Base-by-base conservation (phyloP, 1,140 invertebrate species). In the Triops longicaudatus region DNA sequence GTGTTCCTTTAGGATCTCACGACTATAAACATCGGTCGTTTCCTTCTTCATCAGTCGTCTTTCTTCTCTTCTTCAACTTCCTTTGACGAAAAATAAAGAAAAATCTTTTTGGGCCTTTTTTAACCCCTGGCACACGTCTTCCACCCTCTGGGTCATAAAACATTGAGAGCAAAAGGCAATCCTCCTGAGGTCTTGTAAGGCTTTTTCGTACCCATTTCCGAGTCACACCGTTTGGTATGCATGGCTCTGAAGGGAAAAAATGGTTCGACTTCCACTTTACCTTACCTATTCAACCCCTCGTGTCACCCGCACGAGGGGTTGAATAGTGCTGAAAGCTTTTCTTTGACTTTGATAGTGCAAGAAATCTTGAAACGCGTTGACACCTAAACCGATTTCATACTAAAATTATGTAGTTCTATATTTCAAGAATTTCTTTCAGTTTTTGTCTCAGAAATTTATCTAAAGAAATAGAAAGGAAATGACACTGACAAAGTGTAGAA, bases 171-270 rank as follows among this genome's bases (percentile, higher is more conserved):
- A 63, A 63, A 37, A 63, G 50, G 50, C 50, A 63, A 63, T 63
- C 50, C 50, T 63, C 50, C 50, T 63, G 50, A 63, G 50, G 50
- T 63, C 50, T 63, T 63, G 50, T 63, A 63, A 63, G 50, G 50
- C 50, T 63, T 63, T 63, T 63, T 22, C 31, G 31, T 10, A n/a
- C 50, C 50, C 50, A 63, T 63, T 63, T 63, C 50, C 50, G 50
- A 63, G 50, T 37, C 31, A 63, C 50, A 63, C 50, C 50, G 50
- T 9, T 63, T 63, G 50, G 50, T 63, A 63, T 63, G 50, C 50
- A 63, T 63, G 50, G 50, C 50, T 63, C 17, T 63, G 50, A 22
- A 17, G 50, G 50, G 50, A 22, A 63, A 63, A 63, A 63, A 63
- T 63, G 50, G 50, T 63, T 63, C 50, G 17, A 63, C 50, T 63